phyloP scores from a whole-genome alignment of 2,797 vertebrate species.

The Anguilla obscura region DNA sequence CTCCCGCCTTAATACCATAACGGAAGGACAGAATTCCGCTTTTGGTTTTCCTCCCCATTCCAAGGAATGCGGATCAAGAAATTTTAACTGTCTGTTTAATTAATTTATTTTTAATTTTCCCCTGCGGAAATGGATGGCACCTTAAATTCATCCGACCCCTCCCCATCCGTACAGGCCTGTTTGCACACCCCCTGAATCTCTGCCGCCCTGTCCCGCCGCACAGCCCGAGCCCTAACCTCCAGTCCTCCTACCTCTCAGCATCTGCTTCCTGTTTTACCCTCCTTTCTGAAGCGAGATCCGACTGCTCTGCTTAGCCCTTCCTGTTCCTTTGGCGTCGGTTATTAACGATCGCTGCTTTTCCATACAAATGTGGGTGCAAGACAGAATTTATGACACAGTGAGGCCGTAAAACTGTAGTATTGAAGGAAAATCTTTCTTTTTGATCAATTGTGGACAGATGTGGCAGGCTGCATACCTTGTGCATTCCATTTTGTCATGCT shows the following conservation, averaged over 20 bases:
- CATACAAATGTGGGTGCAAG: conserved; percentile 64
- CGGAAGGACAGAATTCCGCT: not conserved
- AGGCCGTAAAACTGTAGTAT: not conserved
- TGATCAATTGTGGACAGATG: not conserved
- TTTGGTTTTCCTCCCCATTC: not conserved
- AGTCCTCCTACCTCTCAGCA: not conserved
- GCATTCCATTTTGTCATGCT: not conserved
- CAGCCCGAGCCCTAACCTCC: not conserved
- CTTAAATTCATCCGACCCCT: not conserved
- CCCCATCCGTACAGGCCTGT: not conserved
- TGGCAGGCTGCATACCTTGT: not conserved
- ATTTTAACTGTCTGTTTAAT: not conserved
- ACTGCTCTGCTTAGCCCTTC: not conserved
- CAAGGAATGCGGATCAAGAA: not conserved
- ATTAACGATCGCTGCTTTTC: conserved; percentile 63
- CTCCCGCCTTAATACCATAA: not conserved
- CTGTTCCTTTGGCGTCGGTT: conserved; percentile 41
- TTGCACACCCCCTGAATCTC: not conserved
- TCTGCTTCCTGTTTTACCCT: not conserved
- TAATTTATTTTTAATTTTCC: not conserved
- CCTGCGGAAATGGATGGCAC: not conserved
- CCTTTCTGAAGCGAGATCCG: not conserved
- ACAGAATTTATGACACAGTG: not conserved
- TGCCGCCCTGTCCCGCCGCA: not conserved
- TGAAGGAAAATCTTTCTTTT: not conserved